Base-by-base conservation (phyloP, 2,888 invertebrate genomes). In the Eustalomyia histrio region DNA sequence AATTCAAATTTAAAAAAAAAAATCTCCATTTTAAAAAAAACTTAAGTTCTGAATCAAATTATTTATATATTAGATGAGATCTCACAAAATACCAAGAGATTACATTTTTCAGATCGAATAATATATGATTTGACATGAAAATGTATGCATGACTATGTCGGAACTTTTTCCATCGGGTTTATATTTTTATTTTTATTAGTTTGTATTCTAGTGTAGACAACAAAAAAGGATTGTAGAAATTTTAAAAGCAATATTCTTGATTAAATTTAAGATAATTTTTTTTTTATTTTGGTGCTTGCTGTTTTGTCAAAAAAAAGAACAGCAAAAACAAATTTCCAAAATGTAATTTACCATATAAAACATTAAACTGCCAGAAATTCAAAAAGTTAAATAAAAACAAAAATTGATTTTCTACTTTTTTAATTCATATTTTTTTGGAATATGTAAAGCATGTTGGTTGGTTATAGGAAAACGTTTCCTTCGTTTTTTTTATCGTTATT, bases 171-270 rank as follows among this genome's bases (percentile, higher is more conserved):
- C n/a, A n/a, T n/a, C n/a, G n/a, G n/a, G n/a, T n/a, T n/a, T 47
- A 55, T 35, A 43, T 12, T 65, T 65, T 17, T 61, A 60, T 43
- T 58, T 74, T 63, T 43, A 67, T 73, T 52, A 58, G 39, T 63
- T 61, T 75, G 39, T 71, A 60, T 53, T 72, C 24, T 68, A 57
- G 29, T 69, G 67, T 72, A 71, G 57, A 72, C 75, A 58, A 57
- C 14, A 58, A 53, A 63, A 33, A 72, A 50, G n/a, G 53, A 74
- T 73, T 74, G 69, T 71, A 73, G 76, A 24, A 69, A 64, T 73
- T 65, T 72, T 52, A 76, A 76, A 65, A 74, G 76, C 76, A 75
- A 81, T 78, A 74, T 74, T 65, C 67, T 78, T 78, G 78, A 81
- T 81, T 81, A 75, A 78, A 78, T 81, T 78, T 78, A 78, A 67